Base-by-base conservation (phyloP, 2,888 invertebrate species). In the Nomada hirtipes region DNA sequence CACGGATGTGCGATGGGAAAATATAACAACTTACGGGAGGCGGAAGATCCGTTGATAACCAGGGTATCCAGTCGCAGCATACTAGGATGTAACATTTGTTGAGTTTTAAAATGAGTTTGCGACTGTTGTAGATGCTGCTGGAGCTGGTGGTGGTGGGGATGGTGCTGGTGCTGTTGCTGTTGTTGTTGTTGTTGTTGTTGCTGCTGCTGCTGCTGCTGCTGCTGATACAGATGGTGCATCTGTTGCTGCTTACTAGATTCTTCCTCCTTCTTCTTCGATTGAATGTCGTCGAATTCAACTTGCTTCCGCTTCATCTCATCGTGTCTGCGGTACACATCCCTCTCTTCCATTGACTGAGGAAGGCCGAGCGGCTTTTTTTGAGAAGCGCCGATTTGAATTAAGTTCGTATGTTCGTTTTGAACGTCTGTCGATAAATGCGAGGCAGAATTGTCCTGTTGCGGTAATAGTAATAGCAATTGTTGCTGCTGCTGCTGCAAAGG, bases 281-380 rank as follows among this genome's bases (percentile, higher is more conserved):
- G 95, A 67, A 91, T 94, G n/a, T 95, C 95, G 83, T 95, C 95
- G 71, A 94, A 94, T 83, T 95, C 95, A 13, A 94, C 91, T 85
- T 95, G 95, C 57, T 95, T 95, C 69, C 94, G 93, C 76, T 95
- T 94, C 69, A 95, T 93, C 71, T 95, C 96, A 63, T 96, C 95
- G 44, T 95, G 94, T 87, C 95, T 94, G 64, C 94, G 93, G 59
- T 94, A 93, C 84, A 94, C 92, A 86, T 94, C 95, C 70, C 93
- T 91, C 18, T 94, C 94, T 75, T 94, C 94, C 60, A 91, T 93
- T 9, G 87, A 82, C 47, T 92, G 92, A 29, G 89, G 78, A 18
- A 81, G 68, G 29, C 68, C 82, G 44, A 84, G 79, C 0, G 86
- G 64, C 53, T 92, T 93, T 47, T 91, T 93, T 52, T 91, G 91